Base-by-base conservation (phyloP, 2,113 vertebrate genomes). In the Corythaeola cristata region DNA sequence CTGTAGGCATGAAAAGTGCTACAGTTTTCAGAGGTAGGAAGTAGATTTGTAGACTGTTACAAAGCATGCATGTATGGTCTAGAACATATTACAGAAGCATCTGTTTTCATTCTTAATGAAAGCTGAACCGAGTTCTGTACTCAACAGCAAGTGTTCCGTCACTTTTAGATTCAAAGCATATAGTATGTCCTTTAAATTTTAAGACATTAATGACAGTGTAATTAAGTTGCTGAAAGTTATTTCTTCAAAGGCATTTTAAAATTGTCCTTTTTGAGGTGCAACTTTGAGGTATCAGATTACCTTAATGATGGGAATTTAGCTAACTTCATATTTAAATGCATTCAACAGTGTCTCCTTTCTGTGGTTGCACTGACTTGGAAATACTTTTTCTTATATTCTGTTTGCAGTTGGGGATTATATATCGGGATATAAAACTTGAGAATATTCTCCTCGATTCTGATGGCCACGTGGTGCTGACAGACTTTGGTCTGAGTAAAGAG, bases 401-500 rank as follows among this genome's bases (percentile, higher is more conserved):
- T 97, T 97, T 97, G 62, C 97, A 99, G 99, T 98, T 99, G 94
- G 99, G 99, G 58, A 99, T 99, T 91, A 99, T 99, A 95, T 99
- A 99, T 95, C 98, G 99, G 86, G 99, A 99, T 97, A 98, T 99
- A 97, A 99, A 99, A 97, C 99, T 99, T 96, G 99, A 99, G 97
- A 99, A 99, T 97, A 99, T 99, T 97, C 98, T 99, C 2, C 98
- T 99, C 27, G 99, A 99, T 98, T 99, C 99, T 96, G 98, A 97
- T 82, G 99, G 99, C 80, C 99, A 99, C 4, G 99, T 99, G 91
- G 99, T 99, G 91, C 98, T 99, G 95, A 99, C 99, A 94, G 99
- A 99, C 97, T 99, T 99, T 79, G 99, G 99, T 68, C 98, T 99
- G 59, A 99, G 99, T 98, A 99, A 99, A 98, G 99, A 99, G 96